These are phyloP conservation scores for Notarius quadriscutis DNA, from an alignment of 2,113 vertebrate species.

Conservation along the genomic window DNA sequence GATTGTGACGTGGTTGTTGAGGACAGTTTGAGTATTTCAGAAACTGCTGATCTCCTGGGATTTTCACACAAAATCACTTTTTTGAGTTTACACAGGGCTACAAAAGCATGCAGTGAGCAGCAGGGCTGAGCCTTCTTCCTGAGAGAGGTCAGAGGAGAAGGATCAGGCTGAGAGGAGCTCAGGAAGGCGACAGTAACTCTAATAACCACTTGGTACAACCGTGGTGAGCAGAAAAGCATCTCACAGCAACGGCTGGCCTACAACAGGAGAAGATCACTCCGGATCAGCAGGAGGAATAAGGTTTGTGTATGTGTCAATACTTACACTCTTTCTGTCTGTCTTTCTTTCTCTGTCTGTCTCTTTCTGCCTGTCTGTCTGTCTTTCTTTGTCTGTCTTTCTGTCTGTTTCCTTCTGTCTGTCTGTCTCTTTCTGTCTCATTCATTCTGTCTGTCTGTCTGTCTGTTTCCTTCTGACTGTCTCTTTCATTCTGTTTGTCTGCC, in stretches of 20 bases:
- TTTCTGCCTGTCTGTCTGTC: neutral
- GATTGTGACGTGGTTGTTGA: neutral
- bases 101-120: neutral
- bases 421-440: neutral
- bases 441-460: neutral
- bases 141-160: neutral
- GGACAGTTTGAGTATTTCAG: neutral
- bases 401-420: neutral
- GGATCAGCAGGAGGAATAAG: neutral
- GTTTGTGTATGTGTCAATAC: neutral
- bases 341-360: too few species aligned
- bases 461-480: neutral
- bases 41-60: neutral
- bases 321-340: neutral
- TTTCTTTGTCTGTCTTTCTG: neutral
- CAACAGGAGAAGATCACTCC: neutral
- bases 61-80: neutral
- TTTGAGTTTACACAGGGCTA: neutral
- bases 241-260: neutral
- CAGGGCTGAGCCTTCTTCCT: neutral
- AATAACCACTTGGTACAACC: neutral
- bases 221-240: neutral
- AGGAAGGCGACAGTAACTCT: neutral
- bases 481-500: constrained; percentile 3
- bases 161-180: neutral